Percentiles rank a stretch among this genome's conserved stretches.
Evolutionary conservation across 2,797 vertebrate species (phyloP).

Genomic region (Philypnodon macrostomus): DNA sequence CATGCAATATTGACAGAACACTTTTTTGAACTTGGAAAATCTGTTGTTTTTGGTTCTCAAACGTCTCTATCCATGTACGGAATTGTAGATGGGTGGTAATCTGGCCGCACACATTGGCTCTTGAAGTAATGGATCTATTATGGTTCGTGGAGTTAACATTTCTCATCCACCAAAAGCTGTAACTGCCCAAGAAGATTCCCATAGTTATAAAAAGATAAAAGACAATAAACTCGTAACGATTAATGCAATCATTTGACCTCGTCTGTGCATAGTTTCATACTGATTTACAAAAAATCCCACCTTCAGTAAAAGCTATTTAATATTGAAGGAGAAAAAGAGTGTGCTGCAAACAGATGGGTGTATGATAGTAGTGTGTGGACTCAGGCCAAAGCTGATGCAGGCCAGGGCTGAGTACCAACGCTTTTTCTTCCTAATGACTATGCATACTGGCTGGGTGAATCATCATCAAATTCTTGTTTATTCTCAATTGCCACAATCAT

Average conservation of each 20-base stretch:
- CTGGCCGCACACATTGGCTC: constrained; percentile 26
- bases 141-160: background rate
- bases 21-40: no score
- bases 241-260: constrained; percentile 22
- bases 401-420: background rate
- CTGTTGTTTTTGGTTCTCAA: no score
- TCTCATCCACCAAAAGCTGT: no score
- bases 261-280: constrained; percentile 27
- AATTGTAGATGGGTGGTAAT: background rate
- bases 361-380: constrained; percentile 1
- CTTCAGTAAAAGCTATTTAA: constrained; percentile 29
- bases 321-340: constrained; percentile 5
- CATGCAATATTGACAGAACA: no score
- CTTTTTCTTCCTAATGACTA: background rate
- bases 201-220: no score
- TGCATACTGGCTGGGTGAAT: background rate
- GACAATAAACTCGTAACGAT: constrained; percentile 11
- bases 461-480: background rate
- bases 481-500: no score
- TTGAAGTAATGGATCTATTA: constrained; percentile 6
- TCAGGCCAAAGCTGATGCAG: background rate
- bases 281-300: constrained; percentile 37
- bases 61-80: background rate
- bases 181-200: background rate
- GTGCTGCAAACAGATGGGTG: constrained; percentile 4